A percentile compares a stretch with the other conserved stretches of the same genome.
Evolutionary conservation across 53 echinoderm and acorn worm species (phyloP).

Genomic region (Arbacia lixula): DNA sequence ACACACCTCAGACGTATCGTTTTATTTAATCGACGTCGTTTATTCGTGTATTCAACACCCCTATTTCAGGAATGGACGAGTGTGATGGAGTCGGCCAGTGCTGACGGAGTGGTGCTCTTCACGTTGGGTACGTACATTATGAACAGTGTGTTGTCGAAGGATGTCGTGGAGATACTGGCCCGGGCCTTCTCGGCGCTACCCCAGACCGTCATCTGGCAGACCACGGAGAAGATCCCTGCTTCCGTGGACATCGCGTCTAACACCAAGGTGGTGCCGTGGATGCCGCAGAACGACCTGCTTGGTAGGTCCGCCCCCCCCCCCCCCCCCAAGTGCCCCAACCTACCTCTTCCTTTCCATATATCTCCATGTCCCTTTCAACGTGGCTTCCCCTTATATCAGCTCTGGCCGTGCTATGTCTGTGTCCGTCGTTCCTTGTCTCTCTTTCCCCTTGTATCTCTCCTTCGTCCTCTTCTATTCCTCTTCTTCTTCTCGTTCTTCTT

Average conservation of each 20-base stretch:
- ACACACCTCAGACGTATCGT: no score
- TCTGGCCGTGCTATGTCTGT: no score
- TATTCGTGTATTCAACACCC: no score
- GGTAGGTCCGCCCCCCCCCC: constrained; percentile 1
- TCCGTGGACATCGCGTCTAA: neutral
- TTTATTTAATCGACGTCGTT: no score
- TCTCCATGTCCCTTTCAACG: no score
- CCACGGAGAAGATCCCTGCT: neutral
- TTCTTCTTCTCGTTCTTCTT: no score
- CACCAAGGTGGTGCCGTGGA: constrained; percentile 10
- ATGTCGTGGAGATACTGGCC: constrained; percentile 24
- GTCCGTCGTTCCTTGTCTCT: no score
- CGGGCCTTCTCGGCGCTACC: constrained; percentile 6
- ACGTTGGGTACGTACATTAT: constrained; percentile 28
- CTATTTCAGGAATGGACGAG: constrained; percentile 43
- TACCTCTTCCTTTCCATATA: neutral
- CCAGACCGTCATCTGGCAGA: constrained; percentile 36
- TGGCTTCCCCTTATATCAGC: no score
- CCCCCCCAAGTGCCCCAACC: neutral
- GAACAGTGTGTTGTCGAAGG: neutral
- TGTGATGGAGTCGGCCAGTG: neutral
- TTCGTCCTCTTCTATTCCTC: no score
- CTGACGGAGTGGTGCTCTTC: constrained; percentile 17
- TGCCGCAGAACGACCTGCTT: constrained; percentile 37
- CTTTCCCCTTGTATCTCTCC: no score